Base-by-base conservation (phyloP, 2,113 vertebrate species). In the Hippocampus barbouri region DNA sequence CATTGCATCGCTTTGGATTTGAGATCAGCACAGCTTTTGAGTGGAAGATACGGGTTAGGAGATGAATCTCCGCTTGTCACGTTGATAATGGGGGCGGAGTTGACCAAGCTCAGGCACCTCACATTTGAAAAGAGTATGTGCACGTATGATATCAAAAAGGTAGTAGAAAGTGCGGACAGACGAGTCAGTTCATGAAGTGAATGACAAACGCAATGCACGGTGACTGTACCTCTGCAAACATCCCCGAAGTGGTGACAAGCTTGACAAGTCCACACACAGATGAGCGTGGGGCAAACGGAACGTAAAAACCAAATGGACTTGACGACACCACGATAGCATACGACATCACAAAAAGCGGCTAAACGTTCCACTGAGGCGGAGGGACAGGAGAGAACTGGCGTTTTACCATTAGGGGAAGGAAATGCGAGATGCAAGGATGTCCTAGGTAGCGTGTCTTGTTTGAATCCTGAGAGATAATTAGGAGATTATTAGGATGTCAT, bases 391-490 rank as follows among this genome's bases (percentile, higher is more conserved):
- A 84, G 57, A 76, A 53, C 47, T 34, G 66, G 47, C 49, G 64
- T 75, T 78, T 93, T 93, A 93, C 93, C 91, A 86, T 93, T 75
- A 77, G 87, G 74, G 87, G 85, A 81, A 80, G 87, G 89, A 83
- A 94, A 92, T 92, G 51, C 90, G 85, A 93, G 92, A 75, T 89
- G 90, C 85, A 93, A 85, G 86, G 83, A 86, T 66, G 87, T 93
- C 90, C 89, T 91, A 91, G 89, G 85, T 72, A 76, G 64, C 68
- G 83, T 77, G 72, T 93, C 91, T 83, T 86, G 86, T 89, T 79
- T 91, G 84, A 89, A 85, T 83, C 88, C 91, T 93, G 71, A 72
- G 71, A 79, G 74, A 62, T 73, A 53, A 80, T 73, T 87, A 78
- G 81, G 75, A 80, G 69, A 73, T 70, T 61, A 72, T 69, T 85